Conservation (phyloP, 2,113 vertebrate species). For the Notarius lentiginosus region DNA sequence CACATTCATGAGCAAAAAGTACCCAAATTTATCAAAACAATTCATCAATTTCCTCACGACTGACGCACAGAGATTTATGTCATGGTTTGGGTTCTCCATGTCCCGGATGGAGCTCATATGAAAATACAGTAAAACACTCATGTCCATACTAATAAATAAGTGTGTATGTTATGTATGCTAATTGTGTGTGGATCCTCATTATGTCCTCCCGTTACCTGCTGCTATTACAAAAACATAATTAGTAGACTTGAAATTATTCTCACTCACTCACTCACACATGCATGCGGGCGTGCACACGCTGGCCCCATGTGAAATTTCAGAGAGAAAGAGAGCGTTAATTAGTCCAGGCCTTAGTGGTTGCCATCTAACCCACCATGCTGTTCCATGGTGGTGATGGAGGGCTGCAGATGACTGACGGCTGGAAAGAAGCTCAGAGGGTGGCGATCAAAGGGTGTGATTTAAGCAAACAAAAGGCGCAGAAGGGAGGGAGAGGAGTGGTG, state of each 20-base stretch:
- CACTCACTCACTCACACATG: constrained; percentile 21
- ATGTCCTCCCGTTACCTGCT: not conserved
- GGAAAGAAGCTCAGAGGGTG: constrained; percentile 28
- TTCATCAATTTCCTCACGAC: too few species aligned
- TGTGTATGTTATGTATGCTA: not conserved
- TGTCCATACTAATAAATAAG: too few species aligned
- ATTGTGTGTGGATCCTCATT: too few species aligned
- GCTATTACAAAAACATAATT: constrained; percentile 53
- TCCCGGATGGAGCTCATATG: too few species aligned
- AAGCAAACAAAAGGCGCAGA: constrained; percentile 47
- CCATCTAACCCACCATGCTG: constrained; percentile 40
- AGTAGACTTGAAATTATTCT: constrained; percentile 22
- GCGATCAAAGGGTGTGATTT: constrained; percentile 37
- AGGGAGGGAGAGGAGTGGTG: not conserved
- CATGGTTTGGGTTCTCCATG: too few species aligned
- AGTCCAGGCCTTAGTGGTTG: constrained; percentile 51
- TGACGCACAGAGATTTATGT: too few species aligned
- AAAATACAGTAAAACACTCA: too few species aligned
- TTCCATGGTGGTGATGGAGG: constrained; percentile 24
- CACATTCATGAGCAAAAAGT: too few species aligned
- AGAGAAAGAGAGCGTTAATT: constrained; percentile 42
- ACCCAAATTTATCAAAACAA: too few species aligned
- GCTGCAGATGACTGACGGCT: constrained; percentile 48
- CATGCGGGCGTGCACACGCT: constrained; percentile 9
- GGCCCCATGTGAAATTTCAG: too few species aligned